phyloP scores from a whole-genome alignment of 2,113 vertebrate species.

The Genyomyrus donnyi region DNA sequence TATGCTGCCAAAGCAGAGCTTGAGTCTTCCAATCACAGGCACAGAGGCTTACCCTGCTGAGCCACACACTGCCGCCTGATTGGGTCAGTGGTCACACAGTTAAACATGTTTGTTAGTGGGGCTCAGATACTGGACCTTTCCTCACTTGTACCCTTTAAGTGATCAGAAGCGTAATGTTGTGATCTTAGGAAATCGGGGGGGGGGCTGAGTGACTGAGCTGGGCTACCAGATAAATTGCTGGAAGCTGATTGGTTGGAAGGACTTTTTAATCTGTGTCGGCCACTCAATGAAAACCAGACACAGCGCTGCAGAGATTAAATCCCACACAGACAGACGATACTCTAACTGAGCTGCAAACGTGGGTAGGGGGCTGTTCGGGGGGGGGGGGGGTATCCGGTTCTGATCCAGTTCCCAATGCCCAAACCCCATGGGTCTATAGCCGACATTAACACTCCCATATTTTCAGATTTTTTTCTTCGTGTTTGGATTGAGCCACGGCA shows the following conservation, averaged over 20 bases:
- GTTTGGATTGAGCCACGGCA: not conserved
- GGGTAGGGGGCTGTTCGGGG: slow-evolving; percentile 46
- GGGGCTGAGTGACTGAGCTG: not conserved
- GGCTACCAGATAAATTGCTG: not conserved
- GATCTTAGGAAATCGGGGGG: not conserved
- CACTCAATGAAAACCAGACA: slow-evolving; percentile 57
- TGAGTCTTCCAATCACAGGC: not conserved
- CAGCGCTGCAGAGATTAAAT: slow-evolving; percentile 42
- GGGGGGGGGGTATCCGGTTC: slow-evolving; percentile 44
- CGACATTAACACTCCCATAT: not conserved
- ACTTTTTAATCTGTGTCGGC: slow-evolving; percentile 36
- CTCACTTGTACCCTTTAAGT: not conserved
- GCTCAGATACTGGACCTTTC: not conserved
- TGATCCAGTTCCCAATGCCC: not conserved
- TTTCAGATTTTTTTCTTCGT: not conserved
- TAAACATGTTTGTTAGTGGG: not conserved
- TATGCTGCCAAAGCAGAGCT: not conserved
- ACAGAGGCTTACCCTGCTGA: not conserved
- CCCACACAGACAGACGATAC: slow-evolving; percentile 49
- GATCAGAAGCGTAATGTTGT: not conserved
- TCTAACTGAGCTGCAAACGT: slow-evolving; percentile 56
- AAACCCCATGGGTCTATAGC: not conserved
- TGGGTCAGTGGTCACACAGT: not conserved
- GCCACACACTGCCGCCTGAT: not conserved
- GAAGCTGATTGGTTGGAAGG: not conserved